Evolutionary conservation across 2,113 vertebrate species (phyloP), one percentile per base, ranked within the genome.

Genomic region (Plestiodon gilberti): DNA sequence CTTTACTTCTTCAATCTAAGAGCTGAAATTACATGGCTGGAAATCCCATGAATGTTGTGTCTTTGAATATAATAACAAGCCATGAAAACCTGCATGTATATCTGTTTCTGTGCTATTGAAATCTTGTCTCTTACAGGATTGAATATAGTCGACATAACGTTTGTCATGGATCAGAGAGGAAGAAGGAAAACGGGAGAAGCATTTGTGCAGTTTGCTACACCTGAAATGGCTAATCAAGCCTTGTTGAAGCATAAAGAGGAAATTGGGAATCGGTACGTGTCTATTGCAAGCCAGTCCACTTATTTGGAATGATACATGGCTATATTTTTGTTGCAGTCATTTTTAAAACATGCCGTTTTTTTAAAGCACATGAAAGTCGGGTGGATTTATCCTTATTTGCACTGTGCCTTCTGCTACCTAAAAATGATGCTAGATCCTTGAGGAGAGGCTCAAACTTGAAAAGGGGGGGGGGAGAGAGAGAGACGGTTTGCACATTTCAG

Each of bases 171-270:
- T 90, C 91, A 79, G n/a, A 93, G 85, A 86, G 98, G 98, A 23
- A 96, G 96, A 38, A 96, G 96, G 67, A 97, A 87, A 90, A 95
- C 97, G 0, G 99, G 98, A 11, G 95, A 98, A 75, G 99, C 98
- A 1, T 99, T 96, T 0, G 99, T 99, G 62, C 96, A 98, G 94
- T 99, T 99, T 88, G 92, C 94, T 1, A 94, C 98, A 23, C 97
- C 97, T 1, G 96, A 97, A 74, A 97, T 97, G 90, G 98, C 97
- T 0, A 95, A 95, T 4, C 96, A 97, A 84, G 99, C 99, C 14
- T 93, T 99, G 62, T 48, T 94, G 76, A 97, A 92, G 84, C 96
- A 99, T 95, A 94, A 91, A 88, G 95, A 98, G 2, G 87, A 97
- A 6, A 99, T 99, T 9, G 98, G 98, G 28, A 97, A 38, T 84